Percentiles rank a stretch among this genome's conserved stretches.
phyloP scores from a whole-genome alignment of 1,140 invertebrate genomes.

The Thaumetopoea pityocampa region DNA sequence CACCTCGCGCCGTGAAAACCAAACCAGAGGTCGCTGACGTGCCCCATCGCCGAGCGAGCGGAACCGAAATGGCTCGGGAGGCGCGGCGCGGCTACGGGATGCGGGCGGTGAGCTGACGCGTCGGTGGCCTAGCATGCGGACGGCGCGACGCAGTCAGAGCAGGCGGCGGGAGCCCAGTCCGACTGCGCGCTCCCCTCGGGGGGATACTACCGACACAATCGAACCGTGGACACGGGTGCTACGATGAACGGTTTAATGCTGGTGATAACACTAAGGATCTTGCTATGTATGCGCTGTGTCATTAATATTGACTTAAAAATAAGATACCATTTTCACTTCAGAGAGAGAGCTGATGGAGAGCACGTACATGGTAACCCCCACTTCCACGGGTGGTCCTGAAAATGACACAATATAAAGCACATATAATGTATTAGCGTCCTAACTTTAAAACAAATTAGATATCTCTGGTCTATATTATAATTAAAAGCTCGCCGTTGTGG shows the following conservation, averaged over 20 bases:
- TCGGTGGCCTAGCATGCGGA: slow-evolving; percentile 12
- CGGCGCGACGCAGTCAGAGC: slow-evolving; percentile 2
- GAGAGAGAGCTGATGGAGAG: slow-evolving; percentile 98
- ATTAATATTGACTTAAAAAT: slow-evolving; percentile 77
- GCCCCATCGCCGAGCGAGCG: slow-evolving; percentile 29
- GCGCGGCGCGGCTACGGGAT: slow-evolving; percentile 36
- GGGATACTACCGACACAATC: slow-evolving; percentile 42
- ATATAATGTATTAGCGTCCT: slow-evolving; percentile 37
- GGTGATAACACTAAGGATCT: slow-evolving; percentile 68
- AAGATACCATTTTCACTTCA: slow-evolving; percentile 98
- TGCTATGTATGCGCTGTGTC: slow-evolving; percentile 71
- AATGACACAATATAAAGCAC: slow-evolving; percentile 70
- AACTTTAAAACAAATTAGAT: background rate
- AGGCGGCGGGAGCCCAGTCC: slow-evolving; percentile 9
- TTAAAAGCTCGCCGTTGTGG: slow-evolving; percentile 4
- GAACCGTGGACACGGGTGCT: slow-evolving; percentile 74
- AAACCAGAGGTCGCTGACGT: slow-evolving; percentile 71
- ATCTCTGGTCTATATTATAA: slow-evolving; percentile 2
- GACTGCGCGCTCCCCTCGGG: background rate
- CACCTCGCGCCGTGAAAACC: slow-evolving; percentile 71
- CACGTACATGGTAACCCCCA: slow-evolving; percentile 98
- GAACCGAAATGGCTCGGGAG: slow-evolving; percentile 33
- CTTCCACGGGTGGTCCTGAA: slow-evolving; percentile 96
- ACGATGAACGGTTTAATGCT: slow-evolving; percentile 71
- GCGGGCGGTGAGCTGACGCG: slow-evolving; percentile 9